phyloP scores from a whole-genome alignment of 2,113 vertebrate genomes.

The Progne subis region DNA sequence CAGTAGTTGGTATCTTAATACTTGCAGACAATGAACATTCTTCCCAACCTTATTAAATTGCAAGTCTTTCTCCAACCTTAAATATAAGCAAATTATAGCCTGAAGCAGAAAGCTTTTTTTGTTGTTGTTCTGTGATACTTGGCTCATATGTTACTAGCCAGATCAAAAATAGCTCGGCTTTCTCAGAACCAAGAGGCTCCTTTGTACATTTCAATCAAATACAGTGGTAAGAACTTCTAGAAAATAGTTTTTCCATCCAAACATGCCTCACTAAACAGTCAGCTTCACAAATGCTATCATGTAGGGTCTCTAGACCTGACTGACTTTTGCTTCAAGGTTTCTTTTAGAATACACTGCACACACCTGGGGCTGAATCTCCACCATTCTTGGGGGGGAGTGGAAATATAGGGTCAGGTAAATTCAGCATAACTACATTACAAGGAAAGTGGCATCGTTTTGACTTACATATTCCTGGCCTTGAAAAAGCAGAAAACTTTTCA shows the following conservation, averaged over 20 bases:
- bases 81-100: not conserved
- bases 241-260: not conserved
- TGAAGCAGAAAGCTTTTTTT: not conserved
- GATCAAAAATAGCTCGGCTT: not conserved
- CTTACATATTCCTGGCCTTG: not conserved
- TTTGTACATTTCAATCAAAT: not conserved
- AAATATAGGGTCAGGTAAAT: not conserved
- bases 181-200: not conserved
- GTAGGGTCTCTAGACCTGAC: not conserved
- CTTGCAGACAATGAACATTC: not conserved
- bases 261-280: not conserved
- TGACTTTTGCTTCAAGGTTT: not conserved
- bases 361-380: not conserved
- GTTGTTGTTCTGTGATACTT: not conserved
- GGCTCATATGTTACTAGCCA: not conserved
- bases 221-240: not conserved
- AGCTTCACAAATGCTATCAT: not conserved
- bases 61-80: not conserved
- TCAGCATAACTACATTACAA: not conserved
- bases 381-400: accelerated
- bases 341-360: not conserved
- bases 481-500: not conserved
- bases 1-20: not conserved
- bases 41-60: not conserved
- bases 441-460: not conserved